Evolutionary conservation across 2,888 invertebrate genomes (phyloP), one percentile per base, ranked within the genome.

Genomic region (Synanthedon andrenaeformis): DNA sequence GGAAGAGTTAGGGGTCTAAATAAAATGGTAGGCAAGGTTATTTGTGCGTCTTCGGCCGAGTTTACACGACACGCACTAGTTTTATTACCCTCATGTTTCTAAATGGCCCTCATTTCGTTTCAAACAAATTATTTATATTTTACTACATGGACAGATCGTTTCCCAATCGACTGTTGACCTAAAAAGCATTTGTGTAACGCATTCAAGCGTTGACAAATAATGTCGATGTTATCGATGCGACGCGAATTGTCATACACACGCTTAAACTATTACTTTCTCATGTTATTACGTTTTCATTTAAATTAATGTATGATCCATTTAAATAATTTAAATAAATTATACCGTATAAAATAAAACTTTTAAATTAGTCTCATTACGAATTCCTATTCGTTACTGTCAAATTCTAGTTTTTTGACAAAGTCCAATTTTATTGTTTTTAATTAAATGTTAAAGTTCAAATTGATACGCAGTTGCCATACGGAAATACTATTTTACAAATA

Each of bases 31-130:
- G 3, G 8, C 10, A 64, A 60, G 58, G 55, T 60, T 59, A 65
- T 69, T 63, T 69, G 67, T 72, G 79, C 70, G 74, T 75, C 72
- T 74, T 75, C 79, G 81, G 80, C 82, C 82, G 80, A 76, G 70
- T 84, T 82, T 74, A 79, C 77, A 78, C 73, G 78, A 79, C 83
- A 83, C 84, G 83, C 82, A 85, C 85, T 84, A 84, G 80, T 84
- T 86, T 85, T 85, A 87, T 86, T 85, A 83, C 87, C 87, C 86
- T 82, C 85, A 87, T 87, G 87, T 82, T 86, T 87, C 79, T 80
- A 86, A 87, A 87, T 85, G 77, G 79, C 85, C 87, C 87, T 85
- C 86, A 87, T 87, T 86, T 80, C 74, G 79, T 76, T 80, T 70
- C 73, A 77, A 82, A 79, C 79, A 82, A 85, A 87, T 86, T 87